Evolutionary conservation across 1,140 invertebrate genomes (phyloP), one percentile per base, ranked within the genome.

Genomic region (Armadillidium nasatum): DNA sequence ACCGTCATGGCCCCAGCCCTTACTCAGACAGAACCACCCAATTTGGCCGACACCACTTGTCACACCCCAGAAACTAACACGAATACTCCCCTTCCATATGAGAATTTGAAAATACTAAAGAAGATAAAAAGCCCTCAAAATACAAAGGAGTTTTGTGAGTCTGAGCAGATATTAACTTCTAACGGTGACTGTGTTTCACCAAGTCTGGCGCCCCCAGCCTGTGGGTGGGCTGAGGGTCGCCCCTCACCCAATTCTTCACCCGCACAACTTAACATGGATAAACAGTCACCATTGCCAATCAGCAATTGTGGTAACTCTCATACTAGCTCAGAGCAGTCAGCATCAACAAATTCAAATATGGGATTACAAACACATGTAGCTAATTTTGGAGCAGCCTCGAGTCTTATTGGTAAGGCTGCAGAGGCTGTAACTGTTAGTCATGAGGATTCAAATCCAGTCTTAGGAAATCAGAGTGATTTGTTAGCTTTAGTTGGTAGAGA

Each of bases 1-100:
- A 60, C 50, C 50, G 50, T 60, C 50, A 60, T 60, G 50, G 50
- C 50, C 50, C 50, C 50, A 60, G 50, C 50, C 50, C 50, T 60
- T 19, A 60, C 50, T 13, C 50, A 60, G 19, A 60, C 50, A 60
- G 50, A 60, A 60, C 50, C 50, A 60, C 50, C 50, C 50, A 60
- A 60, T 60, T 60, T 60, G 50, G 50, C 19, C 19, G 50, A 60
- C 50, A 19, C 50, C 19, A 60, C 50, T 60, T 60, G 50, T 19
- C 50, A 60, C 50, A 60, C 50, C 19, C 2, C 50, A 13, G 50
- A 60, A 2, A 15, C 50, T 15, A 7, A 7, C 50, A 60, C 50
- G 50, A 60, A 13, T 60, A 60, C 7, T 2, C 11, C 50, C 50
- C 19, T 19, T 60, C 50, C 50, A 60, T 60, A 60, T 60, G 50